Percentiles rank a stretch among this genome's conserved stretches.
Conservation (phyloP, 2,113 vertebrate genomes). For the Hucho hucho region DNA sequence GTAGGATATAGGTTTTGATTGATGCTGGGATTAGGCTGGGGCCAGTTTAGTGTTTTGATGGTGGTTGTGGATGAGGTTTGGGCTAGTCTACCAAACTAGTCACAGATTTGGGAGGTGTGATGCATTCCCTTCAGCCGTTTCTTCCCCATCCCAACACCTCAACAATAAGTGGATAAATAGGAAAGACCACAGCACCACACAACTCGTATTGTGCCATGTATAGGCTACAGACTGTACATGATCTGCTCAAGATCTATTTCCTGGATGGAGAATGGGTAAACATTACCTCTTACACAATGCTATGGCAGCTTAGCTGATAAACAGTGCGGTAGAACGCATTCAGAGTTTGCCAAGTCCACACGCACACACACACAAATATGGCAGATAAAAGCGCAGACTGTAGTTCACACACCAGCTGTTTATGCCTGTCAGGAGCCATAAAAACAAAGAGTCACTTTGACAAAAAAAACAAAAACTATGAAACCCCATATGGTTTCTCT, state of each 20-base stretch:
- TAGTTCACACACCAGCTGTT: conserved; percentile 59
- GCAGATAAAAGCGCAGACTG: conserved; percentile 23
- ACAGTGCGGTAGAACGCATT: conserved; percentile 44
- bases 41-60: too few species aligned
- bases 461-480: conserved; percentile 61
- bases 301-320: conserved; percentile 30
- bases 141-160: too few species aligned
- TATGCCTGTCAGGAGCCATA: conserved; percentile 61
- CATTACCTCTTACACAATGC: conserved; percentile 36
- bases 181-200: conserved; percentile 6
- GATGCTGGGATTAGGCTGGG: too few species aligned
- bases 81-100: too few species aligned
- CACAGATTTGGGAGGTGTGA: too few species aligned
- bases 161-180: neutral
- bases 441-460: conserved; percentile 62
- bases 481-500: conserved; percentile 59
- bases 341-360: conserved; percentile 25
- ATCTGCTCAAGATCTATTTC: conserved; percentile 64
- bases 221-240: conserved; percentile 39
- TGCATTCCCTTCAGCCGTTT: too few species aligned
- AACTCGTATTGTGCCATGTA: conserved; percentile 45
- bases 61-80: too few species aligned
- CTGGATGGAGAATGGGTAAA: conserved; percentile 57
- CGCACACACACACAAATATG: neutral
- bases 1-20: too few species aligned